A percentile compares a stretch with the other conserved stretches of the same genome.
Evolutionary conservation across 1,140 invertebrate genomes (phyloP).

Genomic region (Maconellicoccus hirsutus): DNA sequence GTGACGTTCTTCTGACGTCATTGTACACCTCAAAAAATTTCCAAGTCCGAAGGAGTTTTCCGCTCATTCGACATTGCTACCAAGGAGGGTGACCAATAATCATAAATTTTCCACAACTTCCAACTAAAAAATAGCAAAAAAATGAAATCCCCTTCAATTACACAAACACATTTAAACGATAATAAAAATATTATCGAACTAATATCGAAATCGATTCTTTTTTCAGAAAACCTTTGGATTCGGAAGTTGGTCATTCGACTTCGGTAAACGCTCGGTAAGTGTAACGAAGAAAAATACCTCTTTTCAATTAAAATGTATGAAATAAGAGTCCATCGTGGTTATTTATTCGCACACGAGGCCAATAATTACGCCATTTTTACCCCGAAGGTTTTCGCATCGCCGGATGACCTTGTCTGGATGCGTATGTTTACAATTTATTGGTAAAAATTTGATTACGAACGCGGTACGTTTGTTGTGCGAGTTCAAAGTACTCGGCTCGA

Average conservation of each 20-base stretch:
- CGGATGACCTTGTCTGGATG: not conserved
- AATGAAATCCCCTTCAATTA: too few relatives aligned
- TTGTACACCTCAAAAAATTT: too few relatives aligned
- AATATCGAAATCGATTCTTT: not conserved
- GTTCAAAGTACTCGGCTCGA: not conserved
- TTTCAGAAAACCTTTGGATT: constrained; percentile 7
- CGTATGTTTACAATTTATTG: not conserved
- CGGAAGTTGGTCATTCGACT: constrained; percentile 8
- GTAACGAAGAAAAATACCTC: not conserved
- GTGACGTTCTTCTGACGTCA: too few relatives aligned
- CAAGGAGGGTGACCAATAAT: too few relatives aligned
- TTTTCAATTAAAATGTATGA: not conserved
- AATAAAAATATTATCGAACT: too few relatives aligned
- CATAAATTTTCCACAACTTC: too few relatives aligned
- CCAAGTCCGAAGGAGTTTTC: too few relatives aligned
- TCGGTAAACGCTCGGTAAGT: constrained; percentile 16
- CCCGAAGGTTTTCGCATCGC: not conserved
- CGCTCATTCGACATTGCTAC: too few relatives aligned
- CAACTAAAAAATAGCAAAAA: too few relatives aligned
- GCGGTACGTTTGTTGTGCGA: not conserved
- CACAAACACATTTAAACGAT: too few relatives aligned
- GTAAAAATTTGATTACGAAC: not conserved
- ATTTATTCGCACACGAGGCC: not conserved
- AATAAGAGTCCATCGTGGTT: not conserved
- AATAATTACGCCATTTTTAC: not conserved